Evolutionary conservation across 2,113 vertebrate genomes (phyloP), one percentile per base, ranked within the genome.

Genomic region (Rattus rattus): DNA sequence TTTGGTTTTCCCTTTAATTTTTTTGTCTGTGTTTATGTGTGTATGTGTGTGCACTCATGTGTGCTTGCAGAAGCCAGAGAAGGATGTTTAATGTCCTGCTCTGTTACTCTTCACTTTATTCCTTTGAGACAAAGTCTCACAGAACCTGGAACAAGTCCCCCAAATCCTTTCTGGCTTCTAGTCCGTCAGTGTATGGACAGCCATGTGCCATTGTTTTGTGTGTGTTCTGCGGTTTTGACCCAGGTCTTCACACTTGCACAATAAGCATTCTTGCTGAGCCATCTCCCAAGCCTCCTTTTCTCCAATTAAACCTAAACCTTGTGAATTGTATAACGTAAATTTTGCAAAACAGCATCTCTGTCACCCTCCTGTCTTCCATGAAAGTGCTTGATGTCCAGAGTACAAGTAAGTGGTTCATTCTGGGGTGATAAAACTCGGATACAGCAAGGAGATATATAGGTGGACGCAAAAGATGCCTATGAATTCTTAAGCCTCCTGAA

Each of bases 251-350:
- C 26, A 61, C 36, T 83, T 86, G 39, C 1, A 33, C 83, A 67
- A 20, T 2, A 67, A 49, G 17, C 26, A 12, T 47, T 86, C 43
- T 67, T 49, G 49, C 61, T 12, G 9, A 49, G 30, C 61, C 8
- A 49, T 30, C 39, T 33, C 43, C 4, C 39, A 65, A 49, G 16
- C 28, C 61, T 2, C 4, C 28, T 11, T 67, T 85, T 9, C 39
- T 69, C 90, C 65, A 30, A 22, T 77, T 90, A 95, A 73, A 52
- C 75, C 9, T 83, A 47, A 63, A 52, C 59, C 88, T 80, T 95
- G 20, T 69, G 28, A 84, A 22, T 77, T 12, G 49, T 33, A 54
- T 59, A 63, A 67, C 30, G 28, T 63, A 79, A 92, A 84, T 59
- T 88, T 94, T 84, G 9, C 10, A 90, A 67, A 79, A 75, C 47